A percentile compares a stretch with the other conserved stretches of the same genome.
These are phyloP conservation scores for Pluvialis apricaria DNA, from an alignment of 2,113 vertebrate species.

Conservation along the genomic window DNA sequence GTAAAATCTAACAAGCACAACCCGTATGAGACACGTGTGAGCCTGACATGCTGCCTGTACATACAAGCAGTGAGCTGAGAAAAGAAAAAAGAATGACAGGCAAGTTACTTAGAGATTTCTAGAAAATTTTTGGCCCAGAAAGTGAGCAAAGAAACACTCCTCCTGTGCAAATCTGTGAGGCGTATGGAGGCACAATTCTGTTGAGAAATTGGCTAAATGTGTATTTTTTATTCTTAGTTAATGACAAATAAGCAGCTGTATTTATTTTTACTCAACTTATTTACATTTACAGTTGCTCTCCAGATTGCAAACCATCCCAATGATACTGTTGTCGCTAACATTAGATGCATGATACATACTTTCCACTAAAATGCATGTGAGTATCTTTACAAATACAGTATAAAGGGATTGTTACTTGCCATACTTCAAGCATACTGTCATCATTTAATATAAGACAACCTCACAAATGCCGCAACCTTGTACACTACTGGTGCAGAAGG, in stretches of 20 bases:
- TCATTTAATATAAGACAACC: background rate
- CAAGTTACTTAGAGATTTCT: background rate
- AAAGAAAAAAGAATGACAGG: rapidly evolving
- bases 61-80: rapidly evolving
- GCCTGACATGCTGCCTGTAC: background rate
- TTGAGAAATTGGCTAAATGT: background rate
- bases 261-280: background rate
- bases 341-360: background rate
- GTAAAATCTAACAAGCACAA: background rate
- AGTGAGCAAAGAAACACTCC: background rate
- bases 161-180: background rate
- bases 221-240: background rate
- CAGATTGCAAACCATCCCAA: background rate
- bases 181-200: background rate
- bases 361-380: background rate
- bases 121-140: background rate
- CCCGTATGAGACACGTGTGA: rapidly evolving
- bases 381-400: background rate
- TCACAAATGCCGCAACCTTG: background rate
- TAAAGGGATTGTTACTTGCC: background rate
- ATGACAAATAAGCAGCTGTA: background rate
- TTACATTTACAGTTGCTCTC: background rate
- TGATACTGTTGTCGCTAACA: background rate
- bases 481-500: background rate
- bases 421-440: background rate